Conservation (phyloP, 2,888 invertebrate genomes). For the Panorpa germanica region DNA sequence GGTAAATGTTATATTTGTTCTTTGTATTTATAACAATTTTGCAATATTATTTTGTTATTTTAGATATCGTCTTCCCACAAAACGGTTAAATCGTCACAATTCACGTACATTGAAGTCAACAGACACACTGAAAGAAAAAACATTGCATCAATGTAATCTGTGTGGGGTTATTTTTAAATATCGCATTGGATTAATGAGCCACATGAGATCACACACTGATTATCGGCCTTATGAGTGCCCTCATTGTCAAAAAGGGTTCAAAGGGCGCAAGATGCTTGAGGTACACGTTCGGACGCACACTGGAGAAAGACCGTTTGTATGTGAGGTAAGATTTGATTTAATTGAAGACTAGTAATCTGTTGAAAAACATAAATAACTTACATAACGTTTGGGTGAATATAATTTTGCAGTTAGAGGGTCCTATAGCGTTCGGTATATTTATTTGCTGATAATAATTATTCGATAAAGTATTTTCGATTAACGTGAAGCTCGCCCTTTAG, state of each 20-base stretch:
- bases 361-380: not conserved
- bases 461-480: too few relatives aligned
- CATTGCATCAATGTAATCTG: constrained; percentile 11
- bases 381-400: not conserved
- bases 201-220: constrained; percentile 10
- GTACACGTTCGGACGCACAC: constrained; percentile 13
- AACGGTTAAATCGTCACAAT: too few relatives aligned
- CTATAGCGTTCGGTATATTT: not conserved
- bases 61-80: too few relatives aligned
- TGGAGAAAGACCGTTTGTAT: constrained; percentile 13
- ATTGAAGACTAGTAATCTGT: not conserved
- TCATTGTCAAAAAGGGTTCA: constrained; percentile 12
- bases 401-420: not conserved
- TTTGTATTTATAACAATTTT: too few relatives aligned
- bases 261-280: constrained; percentile 10
- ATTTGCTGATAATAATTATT: too few relatives aligned
- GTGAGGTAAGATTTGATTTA: constrained; percentile 13
- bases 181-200: constrained; percentile 10
- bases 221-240: constrained; percentile 10
- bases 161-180: constrained; percentile 12
- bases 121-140: too few relatives aligned
- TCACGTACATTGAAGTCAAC: too few relatives aligned
- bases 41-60: too few relatives aligned
- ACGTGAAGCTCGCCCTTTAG: too few relatives aligned
- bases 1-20: too few relatives aligned